Conservation (phyloP, 2,888 invertebrate species). For the Acleris laterana region DNA sequence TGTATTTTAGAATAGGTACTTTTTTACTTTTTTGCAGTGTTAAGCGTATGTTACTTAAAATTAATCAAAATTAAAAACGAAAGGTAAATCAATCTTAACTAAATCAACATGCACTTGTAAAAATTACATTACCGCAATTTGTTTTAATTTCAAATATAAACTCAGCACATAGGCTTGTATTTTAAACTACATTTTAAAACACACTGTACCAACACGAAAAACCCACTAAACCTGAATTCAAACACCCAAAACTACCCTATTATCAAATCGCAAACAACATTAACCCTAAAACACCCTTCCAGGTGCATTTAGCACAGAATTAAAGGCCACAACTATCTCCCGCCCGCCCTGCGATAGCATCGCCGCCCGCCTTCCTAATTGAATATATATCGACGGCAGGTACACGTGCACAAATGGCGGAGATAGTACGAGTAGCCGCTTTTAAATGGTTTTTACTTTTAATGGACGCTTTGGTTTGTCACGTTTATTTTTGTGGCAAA, state of each 20-base stretch:
- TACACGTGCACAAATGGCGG: conserved; percentile 16
- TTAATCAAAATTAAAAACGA: too few relatives aligned
- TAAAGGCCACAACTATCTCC: conserved; percentile 26
- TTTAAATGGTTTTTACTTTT: conserved; percentile 7
- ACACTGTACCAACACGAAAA: not conserved
- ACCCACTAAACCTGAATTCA: conserved; percentile 1
- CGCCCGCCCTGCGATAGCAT: conserved; percentile 40
- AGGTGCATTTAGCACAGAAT: conserved; percentile 25
- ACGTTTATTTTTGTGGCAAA: too few relatives aligned
- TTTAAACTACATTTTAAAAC: not conserved
- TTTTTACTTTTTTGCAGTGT: too few relatives aligned
- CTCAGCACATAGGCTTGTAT: too few relatives aligned
- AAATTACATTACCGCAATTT: too few relatives aligned
- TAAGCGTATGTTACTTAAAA: too few relatives aligned
- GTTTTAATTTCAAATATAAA: too few relatives aligned
- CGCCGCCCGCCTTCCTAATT: conserved; percentile 43
- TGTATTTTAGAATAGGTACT: too few relatives aligned
- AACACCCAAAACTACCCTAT: conserved; percentile 1
- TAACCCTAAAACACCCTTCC: conserved; percentile 9
- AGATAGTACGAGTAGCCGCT: conserved; percentile 8
- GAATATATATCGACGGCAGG: conserved; percentile 39
- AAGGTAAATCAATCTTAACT: too few relatives aligned
- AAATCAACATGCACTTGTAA: too few relatives aligned
- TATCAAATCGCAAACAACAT: conserved; percentile 23
- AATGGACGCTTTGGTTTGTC: not conserved